Evolutionary conservation across 2,113 vertebrate genomes (phyloP), one percentile per base, ranked within the genome.

Genomic region (Gavialis gangeticus): DNA sequence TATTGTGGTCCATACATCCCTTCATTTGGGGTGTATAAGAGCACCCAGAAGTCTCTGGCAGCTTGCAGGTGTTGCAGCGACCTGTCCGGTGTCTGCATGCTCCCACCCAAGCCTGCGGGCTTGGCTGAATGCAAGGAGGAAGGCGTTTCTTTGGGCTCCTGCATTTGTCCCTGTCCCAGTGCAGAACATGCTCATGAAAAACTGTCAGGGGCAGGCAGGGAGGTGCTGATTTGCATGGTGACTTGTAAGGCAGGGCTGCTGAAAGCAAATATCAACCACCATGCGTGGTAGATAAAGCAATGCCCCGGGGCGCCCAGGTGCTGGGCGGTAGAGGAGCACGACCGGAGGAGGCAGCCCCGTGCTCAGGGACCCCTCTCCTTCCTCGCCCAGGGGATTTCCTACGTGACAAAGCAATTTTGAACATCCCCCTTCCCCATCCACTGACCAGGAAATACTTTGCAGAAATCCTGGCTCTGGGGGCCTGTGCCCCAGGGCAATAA

Each of bases 111-210:
- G 46, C 46, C 46, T 46, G 46, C 46, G 46, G 46, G 46, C 46
- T 73, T 73, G 22, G 34, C 34, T 14, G 34, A 1, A 13, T 73
- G 69, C 34, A 14, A 12, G 67, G 22, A 71, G 46, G 34, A 4
- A 12, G 21, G 69, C 7, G 46, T 46, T 46, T 37, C 22, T 24
- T 15, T 25, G 69, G 69, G 69, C 34, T 14, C 6, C 22, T 24
- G 24, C 1, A 2, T 46, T 24, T 24, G 9, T 71, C 67, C 34
- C 6, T 73, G 21, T 14, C 2, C 1, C 21, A 13, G 34, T 4
- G 69, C 4, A 37, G 9, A 73, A 46, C 6, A 21, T 22, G 46
- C 6, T 24, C 16, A 13, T 73, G 24, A 22, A 73, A 9, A 73
- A 73, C 19, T 12, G n/a, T n/a, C n/a, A n/a, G 12, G 22, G 30